These are phyloP conservation scores for Ophion ventricosus DNA, from an alignment of 2,888 invertebrate species.

Conservation along the genomic window DNA sequence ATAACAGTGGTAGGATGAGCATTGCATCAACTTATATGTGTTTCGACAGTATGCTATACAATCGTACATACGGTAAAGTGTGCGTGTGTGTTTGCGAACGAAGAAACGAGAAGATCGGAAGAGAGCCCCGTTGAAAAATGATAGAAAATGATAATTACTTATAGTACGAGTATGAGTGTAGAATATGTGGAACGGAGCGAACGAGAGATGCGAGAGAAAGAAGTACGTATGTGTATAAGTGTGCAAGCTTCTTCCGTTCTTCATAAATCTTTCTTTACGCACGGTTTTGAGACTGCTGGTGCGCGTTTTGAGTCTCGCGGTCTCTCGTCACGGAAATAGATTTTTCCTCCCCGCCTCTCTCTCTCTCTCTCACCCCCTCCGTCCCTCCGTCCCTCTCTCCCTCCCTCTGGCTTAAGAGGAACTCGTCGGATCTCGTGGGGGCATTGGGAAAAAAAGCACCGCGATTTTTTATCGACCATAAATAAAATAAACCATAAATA, in stretches of 20 bases:
- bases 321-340: constrained; percentile 67
- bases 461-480: constrained; percentile 67
- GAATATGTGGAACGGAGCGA: constrained; percentile 12
- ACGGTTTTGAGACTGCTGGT: constrained; percentile 47
- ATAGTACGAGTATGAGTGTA: constrained; percentile 37
- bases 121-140: constrained; percentile 40
- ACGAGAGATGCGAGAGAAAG: constrained; percentile 54
- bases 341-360: constrained; percentile 58
- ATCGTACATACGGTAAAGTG: constrained; percentile 10
- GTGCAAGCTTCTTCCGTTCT: constrained; percentile 70
- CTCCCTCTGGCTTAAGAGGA: constrained; percentile 23
- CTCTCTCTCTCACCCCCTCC: neutral
- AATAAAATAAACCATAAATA: constrained; percentile 65
- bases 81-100: constrained; percentile 41
- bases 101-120: neutral
- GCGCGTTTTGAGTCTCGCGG: constrained; percentile 44
- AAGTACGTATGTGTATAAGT: constrained; percentile 53
- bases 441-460: constrained; percentile 35
- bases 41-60: too few species aligned
- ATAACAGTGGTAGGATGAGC: constrained; percentile 61
- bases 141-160: constrained; percentile 48
- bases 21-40: constrained; percentile 31
- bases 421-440: constrained; percentile 47
- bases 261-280: constrained; percentile 74
- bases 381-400: too few species aligned